Evolutionary conservation across 2,797 vertebrate genomes (phyloP).

Genomic region (Echiichthys vipera): DNA sequence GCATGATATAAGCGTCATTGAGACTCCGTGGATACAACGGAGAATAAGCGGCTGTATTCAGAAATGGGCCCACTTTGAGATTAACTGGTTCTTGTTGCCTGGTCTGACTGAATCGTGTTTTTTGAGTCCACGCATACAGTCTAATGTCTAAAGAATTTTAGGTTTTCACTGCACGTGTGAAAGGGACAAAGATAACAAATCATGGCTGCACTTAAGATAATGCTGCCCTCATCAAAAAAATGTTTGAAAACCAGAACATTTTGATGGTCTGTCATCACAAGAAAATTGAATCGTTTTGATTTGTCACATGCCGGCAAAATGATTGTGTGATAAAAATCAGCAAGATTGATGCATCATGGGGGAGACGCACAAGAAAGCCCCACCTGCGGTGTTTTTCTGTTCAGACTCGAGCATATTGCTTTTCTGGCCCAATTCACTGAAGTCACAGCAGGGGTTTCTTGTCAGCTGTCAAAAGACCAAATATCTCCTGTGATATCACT

Average conservation of each 20-base stretch:
- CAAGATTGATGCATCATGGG: background rate
- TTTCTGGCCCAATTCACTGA: background rate
- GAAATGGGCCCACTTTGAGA: too few relatives aligned
- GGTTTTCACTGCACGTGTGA: too few relatives aligned
- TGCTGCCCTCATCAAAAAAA: background rate
- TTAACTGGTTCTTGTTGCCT: too few relatives aligned
- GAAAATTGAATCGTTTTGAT: background rate
- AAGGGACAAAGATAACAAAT: too few relatives aligned
- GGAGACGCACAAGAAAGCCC: background rate
- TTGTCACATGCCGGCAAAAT: background rate
- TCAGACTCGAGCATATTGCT: conserved; percentile 8
- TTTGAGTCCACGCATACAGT: too few relatives aligned
- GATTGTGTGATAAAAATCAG: conserved; percentile 24
- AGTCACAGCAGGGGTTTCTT: conserved; percentile 21
- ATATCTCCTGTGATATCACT: background rate
- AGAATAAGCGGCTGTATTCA: too few relatives aligned
- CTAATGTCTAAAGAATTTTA: too few relatives aligned
- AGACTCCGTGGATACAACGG: too few relatives aligned
- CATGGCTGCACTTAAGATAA: conserved; percentile 6
- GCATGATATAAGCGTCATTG: too few relatives aligned
- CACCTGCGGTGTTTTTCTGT: conserved; percentile 4
- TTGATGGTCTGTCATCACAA: conserved; percentile 16
- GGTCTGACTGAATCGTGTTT: too few relatives aligned
- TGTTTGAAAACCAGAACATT: background rate
- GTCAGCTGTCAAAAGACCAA: conserved; percentile 2